phyloP scores from a whole-genome alignment of 2,113 vertebrate species.

The Pygoscelis adeliae region DNA sequence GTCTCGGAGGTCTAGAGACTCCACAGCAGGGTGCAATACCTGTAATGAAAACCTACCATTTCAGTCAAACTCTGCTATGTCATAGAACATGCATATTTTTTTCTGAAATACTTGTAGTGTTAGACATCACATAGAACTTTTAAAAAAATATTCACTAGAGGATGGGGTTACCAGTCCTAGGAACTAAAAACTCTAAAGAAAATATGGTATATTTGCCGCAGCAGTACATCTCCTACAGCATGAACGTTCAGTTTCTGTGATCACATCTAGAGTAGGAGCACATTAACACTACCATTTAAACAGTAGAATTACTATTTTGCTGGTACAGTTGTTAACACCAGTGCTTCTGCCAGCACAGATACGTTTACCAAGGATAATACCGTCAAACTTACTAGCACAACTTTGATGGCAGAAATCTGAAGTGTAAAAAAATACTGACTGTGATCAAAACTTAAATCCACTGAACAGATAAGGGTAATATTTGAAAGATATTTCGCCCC shows the following conservation, averaged over 20 bases:
- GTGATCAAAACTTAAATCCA: not conserved
- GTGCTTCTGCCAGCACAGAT: not conserved
- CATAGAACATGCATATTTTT: not conserved
- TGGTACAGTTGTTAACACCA: not conserved
- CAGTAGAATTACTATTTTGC: not conserved
- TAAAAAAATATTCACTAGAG: not conserved
- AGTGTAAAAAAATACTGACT: not conserved
- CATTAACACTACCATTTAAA: not conserved
- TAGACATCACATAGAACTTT: not conserved
- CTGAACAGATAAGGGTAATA: not conserved
- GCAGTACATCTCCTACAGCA: not conserved
- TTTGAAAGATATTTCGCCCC: not conserved
- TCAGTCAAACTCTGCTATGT: not conserved
- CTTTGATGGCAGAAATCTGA: not conserved
- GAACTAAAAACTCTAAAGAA: not conserved
- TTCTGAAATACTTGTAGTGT: not conserved
- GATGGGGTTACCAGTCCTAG: not conserved
- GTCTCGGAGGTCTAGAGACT: conserved; percentile 79
- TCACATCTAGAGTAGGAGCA: not conserved
- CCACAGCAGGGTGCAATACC: conserved; percentile 83
- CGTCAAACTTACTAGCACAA: not conserved
- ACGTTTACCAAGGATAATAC: not conserved
- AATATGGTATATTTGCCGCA: not conserved
- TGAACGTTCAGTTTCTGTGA: not conserved
- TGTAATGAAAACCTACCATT: conserved; percentile 51